Evolutionary conservation across 2,888 invertebrate species (phyloP), one percentile per base, ranked within the genome.

Genomic region (Caenorhabditis afra): DNA sequence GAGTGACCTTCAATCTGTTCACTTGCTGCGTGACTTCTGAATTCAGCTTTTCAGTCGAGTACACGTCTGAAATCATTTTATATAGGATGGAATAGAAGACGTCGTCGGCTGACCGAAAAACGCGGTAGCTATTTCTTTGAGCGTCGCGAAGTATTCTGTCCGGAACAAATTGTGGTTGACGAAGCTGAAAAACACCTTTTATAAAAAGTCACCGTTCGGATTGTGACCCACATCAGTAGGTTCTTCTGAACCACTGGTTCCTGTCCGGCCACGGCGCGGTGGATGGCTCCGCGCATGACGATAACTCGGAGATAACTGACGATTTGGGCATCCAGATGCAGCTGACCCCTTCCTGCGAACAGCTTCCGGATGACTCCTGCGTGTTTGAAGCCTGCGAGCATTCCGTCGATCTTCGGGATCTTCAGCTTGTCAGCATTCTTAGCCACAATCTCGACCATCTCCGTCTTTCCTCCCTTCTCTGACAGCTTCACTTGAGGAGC

Each of bases 131-230:
- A 87, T 88, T 35, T 81, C 82, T 45, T 68, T 77, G 22, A 89
- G 81, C 47, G 84, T 85, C 55, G 82, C 71, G 50, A 89, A 88
- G 70, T 85, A 89, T 41, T 82, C 62, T 23, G 81, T 57, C 45
- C 76, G 79, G 87, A 86, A 87, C 81, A 87, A 90, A 90, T 90
- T 90, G 88, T 77, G 88, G 86, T 65, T 64, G 41, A 96, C 92
- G 91, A 96, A 98, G 78, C 93, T 93, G 10, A 96, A 91, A 68
- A 97, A 92, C 12, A 81, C 93, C 93, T 59, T 94, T 93, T 73
- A 44, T 18, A 39, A 7, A 14, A 52, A 11, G 5, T 37, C 37
- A 5, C 7, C 37, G 5, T 37, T 37, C 11, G 37, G 5, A 8
- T 11, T 37, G 37, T 5, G n/a, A 35, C 57, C 49, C 35, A 67